Base-by-base conservation (phyloP, 2,797 vertebrate genomes). In the Corythornis leucogaster region DNA sequence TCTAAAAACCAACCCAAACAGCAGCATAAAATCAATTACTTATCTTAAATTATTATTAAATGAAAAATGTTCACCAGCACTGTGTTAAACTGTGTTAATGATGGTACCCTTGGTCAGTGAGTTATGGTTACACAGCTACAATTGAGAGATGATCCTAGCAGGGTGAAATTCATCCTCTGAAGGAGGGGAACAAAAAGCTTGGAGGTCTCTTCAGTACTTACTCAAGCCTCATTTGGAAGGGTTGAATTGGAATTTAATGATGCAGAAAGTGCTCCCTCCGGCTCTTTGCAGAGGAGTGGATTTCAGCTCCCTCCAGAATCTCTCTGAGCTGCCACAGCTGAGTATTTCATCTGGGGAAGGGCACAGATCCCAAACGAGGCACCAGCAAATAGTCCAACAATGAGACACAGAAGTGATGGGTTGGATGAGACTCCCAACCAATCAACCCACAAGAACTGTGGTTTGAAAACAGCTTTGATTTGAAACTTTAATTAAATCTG, bases 231-330 rank as follows among this genome's bases (percentile, higher is more conserved):
- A 55, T 90, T 93, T 85, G 78, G 66, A 94, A 92, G 87, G 74
- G 85, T 92, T 92, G 87, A 92, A 81, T 79, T 75, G 77, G 67
- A 92, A 85, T 76, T 91, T 91, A 80, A 69, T 62, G 77, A 66
- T 76, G 62, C 77, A 84, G 73, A 91, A 92, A 71, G 54, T 73
- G 12, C 46, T 93, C 22, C 46, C 66, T 80, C 58, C 91, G 42
- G 46, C 26, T 91, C 66, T 82, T 71, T 79, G 70, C 26, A 40
- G 30, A 84, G 40, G 55, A 88, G 66, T 55, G 4, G 7, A 71
- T 86, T 74, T 87, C 54, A 71, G 0, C 62, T 82, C 57, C 35
- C 42, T 63, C 38, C 50, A 67, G 54, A 75, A 69, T 83, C 55
- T 80, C 51, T 80, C 62, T 51, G 38, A 91, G 64, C 45, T 17